Evolutionary conservation across 2,888 invertebrate species (phyloP).

Genomic region (Hemistola chrysoprasaria): DNA sequence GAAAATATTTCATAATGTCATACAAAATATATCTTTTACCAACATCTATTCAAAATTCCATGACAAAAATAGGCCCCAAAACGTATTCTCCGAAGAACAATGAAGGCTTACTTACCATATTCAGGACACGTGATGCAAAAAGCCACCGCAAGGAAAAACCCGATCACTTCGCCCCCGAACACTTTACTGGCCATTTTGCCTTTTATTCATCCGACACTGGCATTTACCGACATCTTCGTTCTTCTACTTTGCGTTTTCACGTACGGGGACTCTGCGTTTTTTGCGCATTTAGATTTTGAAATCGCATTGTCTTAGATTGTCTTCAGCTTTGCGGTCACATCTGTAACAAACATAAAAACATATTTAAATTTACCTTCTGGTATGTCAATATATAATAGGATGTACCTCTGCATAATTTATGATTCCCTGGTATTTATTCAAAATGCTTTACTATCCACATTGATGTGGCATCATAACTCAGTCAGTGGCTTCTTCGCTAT

Average conservation of each 20-base stretch:
- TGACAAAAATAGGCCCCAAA: constrained; percentile 11
- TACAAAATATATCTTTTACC: no score
- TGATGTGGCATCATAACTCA: no score
- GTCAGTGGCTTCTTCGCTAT: no score
- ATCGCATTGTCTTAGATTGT: constrained; percentile 48
- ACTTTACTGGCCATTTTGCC: constrained; percentile 73
- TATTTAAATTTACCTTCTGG: neutral
- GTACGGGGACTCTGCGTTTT: constrained; percentile 56
- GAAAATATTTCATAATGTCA: no score
- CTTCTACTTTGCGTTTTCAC: constrained; percentile 57
- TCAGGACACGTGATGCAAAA: constrained; percentile 74
- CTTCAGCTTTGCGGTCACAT: constrained; percentile 45
- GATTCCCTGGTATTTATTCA: no score
- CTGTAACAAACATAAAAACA: constrained; percentile 48
- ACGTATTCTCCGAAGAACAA: constrained; percentile 17
- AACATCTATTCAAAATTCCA: neutral
- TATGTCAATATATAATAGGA: no score
- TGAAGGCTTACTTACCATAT: constrained; percentile 62
- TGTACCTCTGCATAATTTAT: no score
- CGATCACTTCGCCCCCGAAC: constrained; percentile 69
- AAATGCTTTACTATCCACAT: no score
- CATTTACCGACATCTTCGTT: constrained; percentile 70
- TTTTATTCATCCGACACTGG: constrained; percentile 72
- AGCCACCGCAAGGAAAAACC: constrained; percentile 71
- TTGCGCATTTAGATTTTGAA: constrained; percentile 43